Percentiles rank a stretch among this genome's conserved stretches.
phyloP scores from a whole-genome alignment of 2,113 vertebrate genomes.

The Corvus hawaiiensis region DNA sequence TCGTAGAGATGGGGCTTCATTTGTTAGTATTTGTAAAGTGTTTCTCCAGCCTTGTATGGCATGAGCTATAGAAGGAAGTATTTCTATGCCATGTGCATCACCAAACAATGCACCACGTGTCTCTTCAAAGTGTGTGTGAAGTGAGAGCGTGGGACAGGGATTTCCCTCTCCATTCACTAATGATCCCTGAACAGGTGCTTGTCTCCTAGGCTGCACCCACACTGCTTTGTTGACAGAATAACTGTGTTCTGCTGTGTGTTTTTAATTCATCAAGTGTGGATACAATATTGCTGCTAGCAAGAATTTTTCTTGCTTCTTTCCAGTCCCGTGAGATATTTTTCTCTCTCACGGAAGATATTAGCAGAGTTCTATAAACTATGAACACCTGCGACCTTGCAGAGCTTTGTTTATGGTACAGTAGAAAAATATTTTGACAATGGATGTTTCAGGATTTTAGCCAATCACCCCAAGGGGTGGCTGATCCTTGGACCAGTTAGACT shows the following conservation, averaged over 20 bases:
- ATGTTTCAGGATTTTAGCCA: no score
- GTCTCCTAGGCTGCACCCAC: not conserved
- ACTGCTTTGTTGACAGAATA: not conserved
- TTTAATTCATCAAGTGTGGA: not conserved
- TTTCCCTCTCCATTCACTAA: not conserved
- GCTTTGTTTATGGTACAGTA: no score
- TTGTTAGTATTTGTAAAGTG: not conserved
- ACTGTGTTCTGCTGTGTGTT: not conserved
- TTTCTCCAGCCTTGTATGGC: not conserved
- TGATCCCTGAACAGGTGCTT: constrained; percentile 21
- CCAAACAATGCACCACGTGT: not conserved
- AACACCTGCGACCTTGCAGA: no score
- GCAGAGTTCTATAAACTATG: no score
- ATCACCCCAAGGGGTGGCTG: no score
- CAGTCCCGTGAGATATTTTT: no score
- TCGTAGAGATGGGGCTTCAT: not conserved
- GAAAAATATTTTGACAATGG: no score
- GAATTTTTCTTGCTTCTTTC: no score
- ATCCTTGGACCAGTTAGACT: no score
- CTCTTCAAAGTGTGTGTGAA: not conserved
- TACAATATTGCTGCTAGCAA: no score
- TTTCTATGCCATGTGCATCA: not conserved
- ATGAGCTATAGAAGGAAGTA: not conserved
- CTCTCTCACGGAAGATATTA: no score
- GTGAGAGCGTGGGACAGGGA: not conserved